Percentiles rank a stretch among this genome's conserved stretches.
These are phyloP conservation scores for Reinhardtius hippoglossoides DNA, from an alignment of 2,113 vertebrate species.

Conservation along the genomic window DNA sequence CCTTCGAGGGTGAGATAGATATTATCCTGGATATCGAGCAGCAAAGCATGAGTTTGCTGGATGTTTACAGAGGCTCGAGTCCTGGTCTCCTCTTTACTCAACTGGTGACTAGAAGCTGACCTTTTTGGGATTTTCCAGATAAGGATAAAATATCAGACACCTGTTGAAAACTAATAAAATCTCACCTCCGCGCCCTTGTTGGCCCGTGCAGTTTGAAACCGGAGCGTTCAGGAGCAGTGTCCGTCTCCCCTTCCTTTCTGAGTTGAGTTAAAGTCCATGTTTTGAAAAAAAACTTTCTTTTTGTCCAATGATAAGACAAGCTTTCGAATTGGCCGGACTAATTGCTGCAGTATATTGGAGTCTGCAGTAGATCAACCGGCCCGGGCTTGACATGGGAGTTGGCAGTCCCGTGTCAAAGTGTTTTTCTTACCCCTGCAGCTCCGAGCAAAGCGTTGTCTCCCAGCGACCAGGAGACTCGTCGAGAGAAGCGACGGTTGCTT, in stretches of 20 bases:
- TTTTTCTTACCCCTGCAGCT: conserved; percentile 33
- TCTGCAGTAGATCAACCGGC: neutral
- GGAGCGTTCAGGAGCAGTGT: neutral
- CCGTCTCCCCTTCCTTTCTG: conserved; percentile 4
- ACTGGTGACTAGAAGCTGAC: conserved; percentile 18
- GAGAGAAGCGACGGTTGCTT: conserved; percentile 44
- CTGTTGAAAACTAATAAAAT: conserved; percentile 13
- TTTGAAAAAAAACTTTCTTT: conserved; percentile 6
- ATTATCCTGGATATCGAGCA: conserved; percentile 9
- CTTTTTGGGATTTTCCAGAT: conserved; percentile 44
- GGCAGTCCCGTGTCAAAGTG: conserved; percentile 13
- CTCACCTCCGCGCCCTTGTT: neutral
- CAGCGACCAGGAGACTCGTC: conserved; percentile 33
- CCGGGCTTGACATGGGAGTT: conserved; percentile 11
- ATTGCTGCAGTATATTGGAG: neutral
- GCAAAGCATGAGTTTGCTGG: neutral
- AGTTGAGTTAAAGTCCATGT: neutral
- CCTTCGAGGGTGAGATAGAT: neutral
- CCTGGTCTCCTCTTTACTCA: neutral
- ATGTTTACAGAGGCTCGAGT: neutral
- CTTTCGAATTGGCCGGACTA: conserved; percentile 34
- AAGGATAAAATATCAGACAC: conserved; percentile 1
- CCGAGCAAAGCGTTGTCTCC: conserved; percentile 41
- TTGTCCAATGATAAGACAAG: conserved; percentile 20
- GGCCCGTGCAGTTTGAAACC: neutral